A percentile compares a stretch with the other conserved stretches of the same genome.
Evolutionary conservation across 2,797 vertebrate species (phyloP).

Genomic region (Craterocephalus amniculus): DNA sequence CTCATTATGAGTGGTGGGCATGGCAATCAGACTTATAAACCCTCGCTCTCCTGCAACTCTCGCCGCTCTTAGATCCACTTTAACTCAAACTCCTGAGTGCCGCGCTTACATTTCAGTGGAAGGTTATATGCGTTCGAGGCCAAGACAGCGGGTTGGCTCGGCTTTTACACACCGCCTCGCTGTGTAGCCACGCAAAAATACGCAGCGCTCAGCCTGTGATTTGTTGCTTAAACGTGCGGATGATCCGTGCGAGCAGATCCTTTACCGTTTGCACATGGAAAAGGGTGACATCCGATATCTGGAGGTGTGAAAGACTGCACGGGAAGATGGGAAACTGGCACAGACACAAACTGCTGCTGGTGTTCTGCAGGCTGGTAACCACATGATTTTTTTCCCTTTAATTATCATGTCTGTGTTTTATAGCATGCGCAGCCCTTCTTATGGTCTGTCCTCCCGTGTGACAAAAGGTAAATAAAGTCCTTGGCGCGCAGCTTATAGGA

Average conservation of each 20-base stretch:
- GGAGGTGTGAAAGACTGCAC: neutral
- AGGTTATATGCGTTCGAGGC: slow-evolving; percentile 46
- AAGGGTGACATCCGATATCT: slow-evolving; percentile 5
- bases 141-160: slow-evolving; percentile 25
- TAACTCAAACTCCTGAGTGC: slow-evolving; percentile 63
- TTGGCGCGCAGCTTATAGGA: neutral
- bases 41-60: slow-evolving; percentile 56
- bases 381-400: slow-evolving; percentile 23
- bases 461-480: slow-evolving; percentile 43
- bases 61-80: slow-evolving; percentile 70
- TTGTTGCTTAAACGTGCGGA: slow-evolving; percentile 28
- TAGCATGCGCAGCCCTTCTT: slow-evolving; percentile 20
- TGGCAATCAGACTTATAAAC: slow-evolving; percentile 79
- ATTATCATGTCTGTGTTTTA: slow-evolving; percentile 23
- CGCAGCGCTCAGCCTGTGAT: too few relatives aligned
- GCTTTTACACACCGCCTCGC: slow-evolving; percentile 9
- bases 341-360: slow-evolving; percentile 2
- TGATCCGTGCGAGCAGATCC: slow-evolving; percentile 5
- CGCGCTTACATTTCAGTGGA: slow-evolving; percentile 1
- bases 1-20: slow-evolving; percentile 78
- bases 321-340: slow-evolving; percentile 21
- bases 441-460: slow-evolving; percentile 27
- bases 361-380: slow-evolving; percentile 24
- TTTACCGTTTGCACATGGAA: slow-evolving; percentile 38
- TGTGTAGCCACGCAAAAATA: slow-evolving; percentile 11